Conservation (phyloP, 2,797 vertebrate species). For the Parotocinclus haroldoi region DNA sequence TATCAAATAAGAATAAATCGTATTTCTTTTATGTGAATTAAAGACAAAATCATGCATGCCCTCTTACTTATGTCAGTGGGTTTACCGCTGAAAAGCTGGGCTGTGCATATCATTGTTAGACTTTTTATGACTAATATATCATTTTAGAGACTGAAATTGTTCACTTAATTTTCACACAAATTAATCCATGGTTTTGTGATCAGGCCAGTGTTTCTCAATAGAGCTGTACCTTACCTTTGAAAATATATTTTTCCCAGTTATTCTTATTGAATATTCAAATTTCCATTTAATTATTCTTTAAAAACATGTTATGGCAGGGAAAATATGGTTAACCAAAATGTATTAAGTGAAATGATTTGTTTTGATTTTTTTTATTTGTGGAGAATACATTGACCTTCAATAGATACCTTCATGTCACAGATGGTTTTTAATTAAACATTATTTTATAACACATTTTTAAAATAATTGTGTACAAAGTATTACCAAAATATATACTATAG, state of each 20-base stretch:
- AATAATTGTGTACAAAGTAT: too few species aligned
- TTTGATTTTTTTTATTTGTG: too few species aligned
- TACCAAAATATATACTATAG: too few species aligned
- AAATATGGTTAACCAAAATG: too few species aligned
- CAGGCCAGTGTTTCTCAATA: slow-evolving; percentile 12
- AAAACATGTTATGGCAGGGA: neutral
- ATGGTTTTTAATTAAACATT: too few species aligned
- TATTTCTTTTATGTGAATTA: slow-evolving; percentile 2
- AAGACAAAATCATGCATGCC: slow-evolving; percentile 4
- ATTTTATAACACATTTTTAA: too few species aligned
- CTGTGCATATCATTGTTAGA: neutral
- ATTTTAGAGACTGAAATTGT: slow-evolving; percentile 17
- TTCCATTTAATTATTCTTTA: neutral
- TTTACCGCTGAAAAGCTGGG: slow-evolving; percentile 21
- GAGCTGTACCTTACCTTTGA: slow-evolving; percentile 6
- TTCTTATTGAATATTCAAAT: slow-evolving; percentile 12
- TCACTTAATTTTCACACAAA: slow-evolving; percentile 6
- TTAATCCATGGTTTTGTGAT: neutral
- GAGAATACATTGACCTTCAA: too few species aligned
- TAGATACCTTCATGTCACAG: too few species aligned
- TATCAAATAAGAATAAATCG: neutral
- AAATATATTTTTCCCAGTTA: too few species aligned
- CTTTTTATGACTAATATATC: neutral
- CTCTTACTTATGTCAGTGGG: slow-evolving; percentile 17
- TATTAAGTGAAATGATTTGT: neutral